Percentiles rank a stretch among this genome's conserved stretches.
Evolutionary conservation across 1,140 invertebrate genomes (phyloP).

Genomic region (Drosophila obscura): DNA sequence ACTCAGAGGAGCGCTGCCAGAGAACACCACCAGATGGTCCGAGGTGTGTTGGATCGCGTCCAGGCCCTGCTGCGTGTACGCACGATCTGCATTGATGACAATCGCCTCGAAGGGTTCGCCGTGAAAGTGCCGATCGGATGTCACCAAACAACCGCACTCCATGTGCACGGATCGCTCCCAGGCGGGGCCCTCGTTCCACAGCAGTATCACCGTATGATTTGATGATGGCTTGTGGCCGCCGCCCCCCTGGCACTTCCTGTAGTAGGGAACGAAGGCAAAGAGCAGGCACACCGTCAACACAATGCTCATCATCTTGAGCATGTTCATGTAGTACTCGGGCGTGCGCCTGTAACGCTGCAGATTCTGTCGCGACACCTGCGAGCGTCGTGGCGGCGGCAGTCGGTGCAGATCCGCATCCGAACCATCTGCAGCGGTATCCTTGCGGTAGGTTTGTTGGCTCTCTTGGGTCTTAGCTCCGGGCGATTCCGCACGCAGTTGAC

Average conservation of each 20-base stretch:
- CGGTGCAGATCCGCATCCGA: constrained; percentile 1
- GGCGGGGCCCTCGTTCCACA: constrained; percentile 39
- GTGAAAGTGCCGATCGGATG: constrained; percentile 2
- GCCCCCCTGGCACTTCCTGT: neutral
- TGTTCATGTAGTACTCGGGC: constrained; percentile 11
- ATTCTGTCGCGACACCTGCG: constrained; percentile 16
- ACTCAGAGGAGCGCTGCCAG: constrained; percentile 29
- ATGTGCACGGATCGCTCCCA: constrained; percentile 1
- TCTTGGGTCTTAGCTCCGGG: neutral
- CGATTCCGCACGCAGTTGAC: neutral
- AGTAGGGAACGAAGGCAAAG: constrained; percentile 13
- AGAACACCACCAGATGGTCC: constrained; percentile 42
- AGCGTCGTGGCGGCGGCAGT: constrained; percentile 42
- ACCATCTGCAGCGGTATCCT: constrained; percentile 1
- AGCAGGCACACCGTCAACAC: constrained; percentile 29
- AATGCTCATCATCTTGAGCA: constrained; percentile 8
- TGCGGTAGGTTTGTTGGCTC: neutral
- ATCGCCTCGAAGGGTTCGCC: constrained; percentile 37
- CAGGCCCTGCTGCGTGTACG: constrained; percentile 28
- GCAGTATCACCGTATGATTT: constrained; percentile 24
- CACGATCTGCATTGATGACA: constrained; percentile 50
- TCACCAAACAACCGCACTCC: constrained; percentile 58
- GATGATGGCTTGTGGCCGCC: neutral
- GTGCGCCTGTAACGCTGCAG: neutral
- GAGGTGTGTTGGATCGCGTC: constrained; percentile 2